Evolutionary conservation across 2,888 invertebrate genomes (phyloP), one percentile per base, ranked within the genome.

Genomic region (Microplitis deprimator): DNA sequence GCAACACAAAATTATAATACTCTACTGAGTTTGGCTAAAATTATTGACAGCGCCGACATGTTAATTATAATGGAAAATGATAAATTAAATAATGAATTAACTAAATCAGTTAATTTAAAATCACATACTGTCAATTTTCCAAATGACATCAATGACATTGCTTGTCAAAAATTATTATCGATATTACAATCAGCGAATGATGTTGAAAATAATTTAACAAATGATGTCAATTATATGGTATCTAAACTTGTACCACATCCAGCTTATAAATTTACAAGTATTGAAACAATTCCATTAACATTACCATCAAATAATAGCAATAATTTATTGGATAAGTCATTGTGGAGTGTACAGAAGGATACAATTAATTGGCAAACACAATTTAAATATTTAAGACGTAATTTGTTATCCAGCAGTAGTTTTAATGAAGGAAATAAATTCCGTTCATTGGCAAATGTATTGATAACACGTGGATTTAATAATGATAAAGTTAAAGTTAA

Each of bases 1-100:
- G 90, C 90, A 10, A 91, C 91, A 0, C 92, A 92, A 81, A 91
- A 90, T 84, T 92, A 92, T 82, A 92, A 92, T 80, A 90, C 90
- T 16, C 74, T 92, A 41, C 84, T 92, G 78, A 91, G 91, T 17
- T 79, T 92, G 17, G 85, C 91, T 0, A 91, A 90, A 83, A 86
- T 92, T 7, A 89, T 89, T 73, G 89, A 90, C 73, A 80, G 87
- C 5, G 86, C 88, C 8, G 91, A 92, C 81, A 82, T 89, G 17
- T 87, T 87, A 17, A 82, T 91, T 71, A 73, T 92, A 17, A 90
- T 92, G 83, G 90, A 91, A 82, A 92, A 92, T 82, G 91, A 92
- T 82, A 73, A 16, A 13, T 29, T 77, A 5, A 8, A 77, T 50
- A 62, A 50, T 16, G 73, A 77, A 65, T 50, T 64, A 8, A 16